These are phyloP conservation scores for Leucopsar rothschildi DNA, from an alignment of 2,113 vertebrate species.

Conservation along the genomic window DNA sequence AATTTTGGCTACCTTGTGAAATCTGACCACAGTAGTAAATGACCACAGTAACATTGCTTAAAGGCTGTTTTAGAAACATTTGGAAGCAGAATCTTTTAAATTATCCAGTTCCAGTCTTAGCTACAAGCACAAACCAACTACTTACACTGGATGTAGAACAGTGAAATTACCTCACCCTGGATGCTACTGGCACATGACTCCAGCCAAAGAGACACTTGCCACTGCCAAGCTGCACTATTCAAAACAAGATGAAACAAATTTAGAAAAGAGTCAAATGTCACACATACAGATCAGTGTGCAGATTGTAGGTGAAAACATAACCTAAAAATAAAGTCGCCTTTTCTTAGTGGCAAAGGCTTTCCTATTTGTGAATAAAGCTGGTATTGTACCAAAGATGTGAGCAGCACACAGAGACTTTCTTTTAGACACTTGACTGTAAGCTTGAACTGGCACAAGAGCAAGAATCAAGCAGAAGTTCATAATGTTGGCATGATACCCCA, in stretches of 20 bases:
- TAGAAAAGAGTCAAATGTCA: slow-evolving; percentile 9
- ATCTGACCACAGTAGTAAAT: neutral
- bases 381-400: neutral
- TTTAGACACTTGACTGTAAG: neutral
- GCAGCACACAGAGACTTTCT: neutral
- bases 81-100: neutral
- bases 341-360: neutral
- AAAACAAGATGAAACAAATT: neutral
- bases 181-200: neutral
- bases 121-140: neutral
- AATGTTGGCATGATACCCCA: neutral
- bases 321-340: slow-evolving; percentile 42
- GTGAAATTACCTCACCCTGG: neutral
- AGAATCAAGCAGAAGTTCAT: neutral
- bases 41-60: neutral
- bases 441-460: neutral
- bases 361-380: slow-evolving; percentile 1
- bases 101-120: neutral
- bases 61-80: neutral
- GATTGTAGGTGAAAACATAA: neutral
- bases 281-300: neutral
- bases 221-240: neutral
- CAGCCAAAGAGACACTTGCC: neutral
- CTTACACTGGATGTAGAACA: neutral
- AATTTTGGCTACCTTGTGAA: neutral